phyloP scores from a whole-genome alignment of 2,797 vertebrate species.

The Gadopsis bispinosus region DNA sequence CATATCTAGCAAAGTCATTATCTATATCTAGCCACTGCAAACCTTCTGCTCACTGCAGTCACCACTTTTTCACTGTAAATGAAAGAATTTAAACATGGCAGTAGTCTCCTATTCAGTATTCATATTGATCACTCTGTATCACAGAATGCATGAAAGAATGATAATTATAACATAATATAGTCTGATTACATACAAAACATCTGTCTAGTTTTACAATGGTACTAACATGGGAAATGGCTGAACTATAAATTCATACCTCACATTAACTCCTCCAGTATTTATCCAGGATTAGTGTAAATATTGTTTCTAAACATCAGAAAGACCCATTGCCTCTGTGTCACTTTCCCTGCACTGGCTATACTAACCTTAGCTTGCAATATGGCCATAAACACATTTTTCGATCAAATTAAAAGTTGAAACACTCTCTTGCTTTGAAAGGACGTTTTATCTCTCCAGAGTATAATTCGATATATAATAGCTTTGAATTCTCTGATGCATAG shows the following conservation, averaged over 20 bases:
- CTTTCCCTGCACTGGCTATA: background rate
- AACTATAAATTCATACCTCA: background rate
- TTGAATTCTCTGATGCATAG: constrained; percentile 4
- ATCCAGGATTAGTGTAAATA: background rate
- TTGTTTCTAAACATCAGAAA: background rate
- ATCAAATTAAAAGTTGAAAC: background rate
- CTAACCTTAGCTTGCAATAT: background rate
- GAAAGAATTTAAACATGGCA: background rate
- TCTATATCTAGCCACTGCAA: background rate
- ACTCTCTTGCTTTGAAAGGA: background rate
- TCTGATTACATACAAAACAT: too few species aligned
- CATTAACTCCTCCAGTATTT: too few species aligned
- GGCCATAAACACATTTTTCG: background rate
- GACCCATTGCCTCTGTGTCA: background rate
- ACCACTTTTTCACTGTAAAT: background rate
- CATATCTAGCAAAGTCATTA: background rate
- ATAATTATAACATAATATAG: background rate
- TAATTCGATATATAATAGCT: background rate
- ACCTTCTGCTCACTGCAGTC: background rate
- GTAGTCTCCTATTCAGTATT: background rate
- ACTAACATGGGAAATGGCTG: background rate
- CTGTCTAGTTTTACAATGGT: background rate
- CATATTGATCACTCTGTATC: background rate
- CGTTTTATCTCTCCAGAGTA: background rate
- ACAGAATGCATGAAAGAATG: background rate